phyloP scores from a whole-genome alignment of 2,113 vertebrate genomes.

The Ahaetulla prasina region DNA sequence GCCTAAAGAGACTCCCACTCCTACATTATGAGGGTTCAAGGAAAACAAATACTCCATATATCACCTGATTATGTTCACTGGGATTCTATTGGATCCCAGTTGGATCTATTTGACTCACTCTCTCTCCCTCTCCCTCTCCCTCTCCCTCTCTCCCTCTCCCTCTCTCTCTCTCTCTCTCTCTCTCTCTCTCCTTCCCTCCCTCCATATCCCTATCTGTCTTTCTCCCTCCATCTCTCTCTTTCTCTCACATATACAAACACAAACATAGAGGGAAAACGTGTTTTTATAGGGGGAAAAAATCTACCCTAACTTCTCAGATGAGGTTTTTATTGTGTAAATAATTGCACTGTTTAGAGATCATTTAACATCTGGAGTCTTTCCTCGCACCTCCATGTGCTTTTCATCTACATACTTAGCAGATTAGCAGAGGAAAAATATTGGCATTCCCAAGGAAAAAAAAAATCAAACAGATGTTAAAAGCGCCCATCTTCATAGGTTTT shows the following conservation, averaged over 20 bases:
- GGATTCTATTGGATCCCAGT: too few species aligned
- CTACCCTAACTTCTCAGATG: slow-evolving; percentile 32
- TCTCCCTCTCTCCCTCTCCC: neutral
- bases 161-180: too few species aligned
- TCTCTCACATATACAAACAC: too few species aligned
- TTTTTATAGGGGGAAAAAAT: neutral
- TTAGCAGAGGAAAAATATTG: slow-evolving; percentile 22
- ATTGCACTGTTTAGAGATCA: slow-evolving; percentile 35
- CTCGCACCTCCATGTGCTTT: neutral
- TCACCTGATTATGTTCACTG: neutral
- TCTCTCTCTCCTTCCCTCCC: too few species aligned
- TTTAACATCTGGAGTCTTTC: slow-evolving; percentile 39
- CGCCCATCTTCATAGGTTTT: slow-evolving; percentile 59
- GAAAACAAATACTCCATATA: neutral
- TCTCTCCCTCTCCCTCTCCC: slow-evolving; percentile 12
- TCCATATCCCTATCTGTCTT: too few species aligned
- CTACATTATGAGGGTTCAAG: neutral
- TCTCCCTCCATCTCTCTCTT: too few species aligned
- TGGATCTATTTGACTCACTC: too few species aligned
- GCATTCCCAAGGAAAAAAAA: neutral
- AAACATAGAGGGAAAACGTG: slow-evolving; percentile 32
- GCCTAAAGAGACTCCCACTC: neutral
- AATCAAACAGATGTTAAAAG: slow-evolving; percentile 65
- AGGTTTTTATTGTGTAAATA: slow-evolving; percentile 52
- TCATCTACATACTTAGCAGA: slow-evolving; percentile 16